Conservation (phyloP, 2,113 vertebrate species). For the Gracilinanus agilis region DNA sequence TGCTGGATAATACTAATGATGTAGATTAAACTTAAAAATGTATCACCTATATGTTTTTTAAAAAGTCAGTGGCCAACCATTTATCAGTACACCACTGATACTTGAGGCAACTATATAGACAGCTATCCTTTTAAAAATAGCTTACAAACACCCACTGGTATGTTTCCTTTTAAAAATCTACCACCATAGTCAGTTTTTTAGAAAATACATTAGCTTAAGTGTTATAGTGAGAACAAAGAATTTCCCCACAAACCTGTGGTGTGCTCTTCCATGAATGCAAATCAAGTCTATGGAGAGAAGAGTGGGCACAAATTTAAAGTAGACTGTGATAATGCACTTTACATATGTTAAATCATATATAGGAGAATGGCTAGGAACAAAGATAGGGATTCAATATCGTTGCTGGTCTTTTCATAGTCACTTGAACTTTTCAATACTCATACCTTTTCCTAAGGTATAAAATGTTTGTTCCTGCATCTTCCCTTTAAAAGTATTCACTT, state of each 20-base stretch:
- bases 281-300: neutral
- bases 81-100: neutral
- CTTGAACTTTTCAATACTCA: neutral
- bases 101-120: neutral
- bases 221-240: neutral
- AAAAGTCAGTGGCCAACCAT: neutral
- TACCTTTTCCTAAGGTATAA: neutral
- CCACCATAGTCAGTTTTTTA: neutral
- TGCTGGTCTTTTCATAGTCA: neutral
- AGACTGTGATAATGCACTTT: neutral
- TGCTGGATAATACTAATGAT: neutral
- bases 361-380: neutral
- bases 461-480: neutral
- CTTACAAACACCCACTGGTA: neutral
- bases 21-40: neutral
- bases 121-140: neutral
- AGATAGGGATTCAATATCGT: neutral
- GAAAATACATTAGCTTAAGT: neutral
- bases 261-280: neutral
- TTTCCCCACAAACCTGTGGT: neutral
- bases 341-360: neutral
- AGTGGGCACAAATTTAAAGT: neutral
- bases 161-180: neutral
- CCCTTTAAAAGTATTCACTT: neutral
- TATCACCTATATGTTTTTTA: neutral